Base-by-base conservation (phyloP, 1,140 invertebrate species). In the Achroia grisella region DNA sequence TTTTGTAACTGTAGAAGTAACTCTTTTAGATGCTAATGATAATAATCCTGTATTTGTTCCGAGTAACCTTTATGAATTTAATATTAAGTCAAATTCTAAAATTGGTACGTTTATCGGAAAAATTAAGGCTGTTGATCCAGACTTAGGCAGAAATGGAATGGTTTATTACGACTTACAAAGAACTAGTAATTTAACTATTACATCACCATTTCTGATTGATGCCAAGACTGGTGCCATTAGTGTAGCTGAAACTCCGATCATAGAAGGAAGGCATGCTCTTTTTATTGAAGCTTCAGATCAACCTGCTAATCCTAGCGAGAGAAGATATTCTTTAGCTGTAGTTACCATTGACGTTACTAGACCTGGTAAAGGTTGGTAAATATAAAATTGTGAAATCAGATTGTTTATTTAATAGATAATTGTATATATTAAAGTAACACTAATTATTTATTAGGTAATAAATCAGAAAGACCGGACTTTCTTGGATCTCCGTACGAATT, bases 401-500 rank as follows among this genome's bases (percentile, higher is more conserved):
- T n/a, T n/a, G n/a, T n/a, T n/a, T 17, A 31, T n/a, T 4, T 23
- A 10, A 41, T 12, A 43, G 10, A 44, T 23, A 6, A 6, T 6
- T 23, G 6, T 23, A 23, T 6, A 46, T 42, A 43, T 42, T 8
- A 49, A 40, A 29, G 28, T 10, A 23, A 34, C 43, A 52, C 41
- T 48, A 44, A 3, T 23, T 23, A 23, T 23, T 48, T 71, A 66
- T 51, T 27, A 89, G 88, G 76, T 11, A 60, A 72, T 12, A 86
- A 78, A 50, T 60, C 83, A 23, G 88, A 88, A 49, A 85, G 86
- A 28, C 95, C 96, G 0, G 91, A 94, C 52, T 98, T 98, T 66
- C 86, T 95, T 14, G 95, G 95, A 15, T 90, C 94, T 0, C 94
- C 95, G 0, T 98, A 97, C 65, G 92, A 95, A 52, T 96, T 98